Evolutionary conservation across 2,113 vertebrate genomes (phyloP).

Genomic region (Hypanus sabinus): DNA sequence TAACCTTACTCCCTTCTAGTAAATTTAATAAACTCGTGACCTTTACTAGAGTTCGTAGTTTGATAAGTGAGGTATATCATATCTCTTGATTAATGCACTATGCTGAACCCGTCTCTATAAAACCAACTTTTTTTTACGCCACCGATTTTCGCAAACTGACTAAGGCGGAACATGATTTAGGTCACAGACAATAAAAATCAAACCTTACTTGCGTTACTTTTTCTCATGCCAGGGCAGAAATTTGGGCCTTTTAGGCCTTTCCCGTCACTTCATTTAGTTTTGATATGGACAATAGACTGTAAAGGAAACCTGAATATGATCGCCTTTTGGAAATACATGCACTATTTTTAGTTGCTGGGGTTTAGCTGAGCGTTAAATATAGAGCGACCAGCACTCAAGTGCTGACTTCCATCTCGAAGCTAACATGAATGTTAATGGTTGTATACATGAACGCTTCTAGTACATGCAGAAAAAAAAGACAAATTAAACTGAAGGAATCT

Average conservation of each 20-base stretch:
- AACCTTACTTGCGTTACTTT: no score
- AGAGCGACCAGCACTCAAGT: neutral
- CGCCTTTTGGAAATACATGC: no score
- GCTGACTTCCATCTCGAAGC: no score
- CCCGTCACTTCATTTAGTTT: neutral
- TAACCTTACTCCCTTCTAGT: neutral
- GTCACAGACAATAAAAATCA: no score
- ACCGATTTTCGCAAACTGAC: neutral
- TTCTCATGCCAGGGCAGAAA: neutral
- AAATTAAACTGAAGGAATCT: no score
- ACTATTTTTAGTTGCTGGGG: neutral
- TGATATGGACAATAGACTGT: neutral
- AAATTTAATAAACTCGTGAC: neutral
- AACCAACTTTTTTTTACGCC: neutral
- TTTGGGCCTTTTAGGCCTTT: neutral
- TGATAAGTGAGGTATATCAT: neutral
- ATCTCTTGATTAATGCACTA: neutral
- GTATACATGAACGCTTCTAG: neutral
- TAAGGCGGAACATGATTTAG: neutral
- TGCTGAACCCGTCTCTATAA: neutral
- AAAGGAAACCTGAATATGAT: neutral
- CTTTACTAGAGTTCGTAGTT: neutral
- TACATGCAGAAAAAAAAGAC: neutral
- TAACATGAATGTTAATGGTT: neutral
- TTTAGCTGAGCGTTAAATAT: neutral